These are phyloP conservation scores for Lepilemur ruficaudatus DNA, from an alignment of 2,797 vertebrate species.

Conservation along the genomic window DNA sequence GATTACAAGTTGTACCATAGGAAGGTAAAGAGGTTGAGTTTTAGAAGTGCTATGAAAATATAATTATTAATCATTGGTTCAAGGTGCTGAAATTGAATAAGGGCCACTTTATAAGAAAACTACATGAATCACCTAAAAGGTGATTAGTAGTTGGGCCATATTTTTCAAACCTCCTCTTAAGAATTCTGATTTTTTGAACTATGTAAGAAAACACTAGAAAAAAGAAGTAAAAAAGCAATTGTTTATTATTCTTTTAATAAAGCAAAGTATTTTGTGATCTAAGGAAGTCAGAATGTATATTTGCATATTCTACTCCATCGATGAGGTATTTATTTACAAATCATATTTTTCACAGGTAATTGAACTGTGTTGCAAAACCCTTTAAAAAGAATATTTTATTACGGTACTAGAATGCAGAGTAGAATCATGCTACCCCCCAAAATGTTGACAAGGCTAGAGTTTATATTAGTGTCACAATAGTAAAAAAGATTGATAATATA, in stretches of 20 bases:
- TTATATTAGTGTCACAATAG: not conserved
- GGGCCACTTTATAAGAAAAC: not conserved
- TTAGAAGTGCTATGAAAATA: not conserved
- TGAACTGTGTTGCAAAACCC: not conserved
- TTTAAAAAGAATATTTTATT: not conserved
- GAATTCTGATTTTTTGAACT: not conserved
- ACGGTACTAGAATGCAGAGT: not conserved
- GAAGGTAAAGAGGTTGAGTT: not conserved
- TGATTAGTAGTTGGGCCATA: not conserved
- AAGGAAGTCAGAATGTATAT: not conserved
- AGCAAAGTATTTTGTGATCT: not conserved
- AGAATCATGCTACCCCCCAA: not conserved
- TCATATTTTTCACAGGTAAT: not conserved
- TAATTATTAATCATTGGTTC: not conserved
- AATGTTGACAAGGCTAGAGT: not conserved
- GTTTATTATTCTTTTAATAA: not conserved
- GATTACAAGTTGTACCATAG: not conserved
- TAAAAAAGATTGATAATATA: not conserved
- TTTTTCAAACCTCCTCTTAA: not conserved
- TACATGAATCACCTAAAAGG: not conserved
- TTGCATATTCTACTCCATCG: not conserved
- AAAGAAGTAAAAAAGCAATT: not conserved
- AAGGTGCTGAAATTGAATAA: not conserved
- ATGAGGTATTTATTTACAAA: not conserved
- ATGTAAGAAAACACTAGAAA: not conserved